phyloP scores from a whole-genome alignment of 2,888 invertebrate species.

The Mimachlamys varia region DNA sequence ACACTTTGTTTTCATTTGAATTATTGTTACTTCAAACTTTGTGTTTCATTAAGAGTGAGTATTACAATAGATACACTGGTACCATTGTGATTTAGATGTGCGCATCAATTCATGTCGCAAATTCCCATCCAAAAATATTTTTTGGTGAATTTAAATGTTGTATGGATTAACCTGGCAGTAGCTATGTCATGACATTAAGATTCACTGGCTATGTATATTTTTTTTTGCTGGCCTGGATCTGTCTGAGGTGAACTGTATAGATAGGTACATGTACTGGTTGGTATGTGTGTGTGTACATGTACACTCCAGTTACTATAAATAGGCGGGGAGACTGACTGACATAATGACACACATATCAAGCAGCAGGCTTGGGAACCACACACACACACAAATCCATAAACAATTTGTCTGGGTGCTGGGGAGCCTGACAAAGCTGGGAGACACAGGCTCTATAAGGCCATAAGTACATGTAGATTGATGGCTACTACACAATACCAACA shows the following conservation, averaged over 20 bases:
- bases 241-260: background rate
- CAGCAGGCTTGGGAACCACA: slow-evolving; percentile 23
- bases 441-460: background rate
- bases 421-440: background rate
- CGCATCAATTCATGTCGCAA: too few species aligned
- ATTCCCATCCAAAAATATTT: background rate
- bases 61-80: too few species aligned
- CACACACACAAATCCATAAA: background rate
- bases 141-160: background rate
- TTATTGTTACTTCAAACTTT: too few species aligned
- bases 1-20: too few species aligned
- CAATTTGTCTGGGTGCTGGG: background rate
- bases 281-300: slow-evolving; percentile 16
- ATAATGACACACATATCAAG: slow-evolving; percentile 26
- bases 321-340: background rate
- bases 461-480: background rate
- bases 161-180: too few species aligned
- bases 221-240: background rate
- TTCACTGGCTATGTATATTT: background rate
- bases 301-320: slow-evolving; percentile 30
- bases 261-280: slow-evolving; percentile 19
- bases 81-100: too few species aligned
- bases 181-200: background rate
- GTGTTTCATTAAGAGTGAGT: too few species aligned
- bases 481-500: background rate